A percentile compares a stretch with the other conserved stretches of the same genome.
phyloP scores from a whole-genome alignment of 2,113 vertebrate species.

The Steatornis caripensis region DNA sequence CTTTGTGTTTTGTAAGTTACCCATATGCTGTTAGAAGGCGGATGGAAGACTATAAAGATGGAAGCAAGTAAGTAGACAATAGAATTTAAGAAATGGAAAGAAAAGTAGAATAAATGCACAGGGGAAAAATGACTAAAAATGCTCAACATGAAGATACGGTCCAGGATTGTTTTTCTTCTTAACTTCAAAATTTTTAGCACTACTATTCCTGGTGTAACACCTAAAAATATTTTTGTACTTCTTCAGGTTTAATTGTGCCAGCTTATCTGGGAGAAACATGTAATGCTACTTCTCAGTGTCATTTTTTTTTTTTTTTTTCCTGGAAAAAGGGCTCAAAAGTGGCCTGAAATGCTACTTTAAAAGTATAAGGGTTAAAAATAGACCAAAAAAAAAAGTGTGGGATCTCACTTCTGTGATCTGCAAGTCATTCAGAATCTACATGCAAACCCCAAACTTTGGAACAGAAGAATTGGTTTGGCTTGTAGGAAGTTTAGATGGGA shows the following conservation, averaged over 20 bases:
- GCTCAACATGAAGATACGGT: background rate
- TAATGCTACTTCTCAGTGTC: background rate
- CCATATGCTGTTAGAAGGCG: background rate
- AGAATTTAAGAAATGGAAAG: background rate
- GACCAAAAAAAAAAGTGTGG: fast-evolving
- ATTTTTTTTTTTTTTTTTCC: fast-evolving
- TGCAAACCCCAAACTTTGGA: background rate
- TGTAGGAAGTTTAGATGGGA: background rate
- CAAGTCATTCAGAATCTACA: background rate
- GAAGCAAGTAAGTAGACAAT: background rate
- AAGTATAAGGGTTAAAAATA: background rate
- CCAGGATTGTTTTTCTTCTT: background rate
- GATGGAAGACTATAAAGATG: background rate
- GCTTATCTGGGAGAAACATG: background rate
- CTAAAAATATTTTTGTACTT: background rate
- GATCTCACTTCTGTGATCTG: background rate
- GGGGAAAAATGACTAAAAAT: background rate
- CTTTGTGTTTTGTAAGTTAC: too few species aligned
- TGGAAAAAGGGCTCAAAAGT: background rate
- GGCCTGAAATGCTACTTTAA: background rate
- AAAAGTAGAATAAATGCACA: background rate
- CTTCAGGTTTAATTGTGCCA: background rate
- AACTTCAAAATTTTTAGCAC: background rate
- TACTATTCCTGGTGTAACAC: background rate
- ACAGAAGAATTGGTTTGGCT: background rate